These are phyloP conservation scores for Falco cherrug DNA, from an alignment of 2,797 vertebrate species.

Conservation along the genomic window DNA sequence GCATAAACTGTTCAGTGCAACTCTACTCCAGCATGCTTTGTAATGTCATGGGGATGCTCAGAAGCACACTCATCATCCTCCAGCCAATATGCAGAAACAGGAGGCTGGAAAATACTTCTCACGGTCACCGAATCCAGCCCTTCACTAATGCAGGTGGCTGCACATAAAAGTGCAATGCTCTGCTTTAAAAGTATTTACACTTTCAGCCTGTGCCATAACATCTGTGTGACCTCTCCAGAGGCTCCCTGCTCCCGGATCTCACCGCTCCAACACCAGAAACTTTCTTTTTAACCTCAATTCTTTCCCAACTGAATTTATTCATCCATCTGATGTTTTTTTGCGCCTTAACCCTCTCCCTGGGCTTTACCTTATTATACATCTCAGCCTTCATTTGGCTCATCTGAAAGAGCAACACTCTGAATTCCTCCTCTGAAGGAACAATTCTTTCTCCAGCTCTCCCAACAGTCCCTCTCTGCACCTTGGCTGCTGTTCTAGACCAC, in stretches of 20 bases:
- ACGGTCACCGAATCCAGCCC: not conserved
- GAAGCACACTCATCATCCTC: not conserved
- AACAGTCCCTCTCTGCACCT: not conserved
- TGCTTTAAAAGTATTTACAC: not conserved
- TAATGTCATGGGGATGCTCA: not conserved
- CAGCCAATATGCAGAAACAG: not conserved
- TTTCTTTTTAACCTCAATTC: not conserved
- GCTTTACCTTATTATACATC: not conserved
- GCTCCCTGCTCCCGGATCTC: not conserved
- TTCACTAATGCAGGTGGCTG: not conserved
- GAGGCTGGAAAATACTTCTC: not conserved
- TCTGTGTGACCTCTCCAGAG: not conserved
- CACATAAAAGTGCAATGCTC: not conserved
- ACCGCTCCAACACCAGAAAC: not conserved
- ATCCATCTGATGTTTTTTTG: accelerated
- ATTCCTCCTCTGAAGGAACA: not conserved
- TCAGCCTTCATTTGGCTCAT: not conserved
- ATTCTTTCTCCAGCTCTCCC: not conserved
- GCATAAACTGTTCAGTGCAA: accelerated
- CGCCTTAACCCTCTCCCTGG: not conserved
- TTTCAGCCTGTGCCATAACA: not conserved
- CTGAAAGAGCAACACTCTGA: not conserved
- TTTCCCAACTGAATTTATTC: not conserved
- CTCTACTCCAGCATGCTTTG: not conserved
- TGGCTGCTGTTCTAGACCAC: accelerated